Evolutionary conservation across 1,140 invertebrate species (phyloP).

Genomic region (Lineus longissimus): DNA sequence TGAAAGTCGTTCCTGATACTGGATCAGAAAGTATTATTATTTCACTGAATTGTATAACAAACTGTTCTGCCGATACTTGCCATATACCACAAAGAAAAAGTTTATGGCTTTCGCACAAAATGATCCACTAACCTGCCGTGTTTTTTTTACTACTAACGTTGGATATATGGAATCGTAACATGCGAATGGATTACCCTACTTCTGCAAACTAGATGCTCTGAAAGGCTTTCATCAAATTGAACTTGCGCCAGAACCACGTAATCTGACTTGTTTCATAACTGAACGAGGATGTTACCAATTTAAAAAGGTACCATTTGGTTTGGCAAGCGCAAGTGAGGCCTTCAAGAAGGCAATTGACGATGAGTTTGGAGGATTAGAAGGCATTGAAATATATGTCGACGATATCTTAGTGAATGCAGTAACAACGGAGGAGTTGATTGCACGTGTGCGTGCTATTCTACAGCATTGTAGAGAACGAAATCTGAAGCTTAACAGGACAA

Average conservation of each 20-base stretch:
- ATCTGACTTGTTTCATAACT: neutral
- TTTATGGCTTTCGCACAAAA: neutral
- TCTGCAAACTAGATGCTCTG: neutral
- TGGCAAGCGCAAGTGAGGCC: neutral
- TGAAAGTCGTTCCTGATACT: neutral
- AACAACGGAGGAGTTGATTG: neutral
- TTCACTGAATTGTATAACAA: neutral
- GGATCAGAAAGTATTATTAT: neutral
- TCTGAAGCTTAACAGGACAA: conserved; percentile 21
- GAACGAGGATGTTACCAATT: neutral
- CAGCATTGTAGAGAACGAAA: conserved; percentile 11
- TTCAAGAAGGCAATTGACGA: neutral
- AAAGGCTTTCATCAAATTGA: neutral
- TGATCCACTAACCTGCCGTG: neutral
- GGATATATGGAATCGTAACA: neutral
- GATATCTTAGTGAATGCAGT: neutral
- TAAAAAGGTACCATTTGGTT: neutral
- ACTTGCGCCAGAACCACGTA: neutral
- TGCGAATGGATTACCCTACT: neutral
- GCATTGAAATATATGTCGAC: neutral
- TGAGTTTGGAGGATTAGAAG: neutral
- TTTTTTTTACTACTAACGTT: neutral
- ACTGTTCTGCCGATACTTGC: neutral
- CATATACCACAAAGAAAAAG: neutral
- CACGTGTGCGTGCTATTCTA: neutral